Evolutionary conservation across 2,888 invertebrate species (phyloP).

Genomic region (Drosophila infuscata): DNA sequence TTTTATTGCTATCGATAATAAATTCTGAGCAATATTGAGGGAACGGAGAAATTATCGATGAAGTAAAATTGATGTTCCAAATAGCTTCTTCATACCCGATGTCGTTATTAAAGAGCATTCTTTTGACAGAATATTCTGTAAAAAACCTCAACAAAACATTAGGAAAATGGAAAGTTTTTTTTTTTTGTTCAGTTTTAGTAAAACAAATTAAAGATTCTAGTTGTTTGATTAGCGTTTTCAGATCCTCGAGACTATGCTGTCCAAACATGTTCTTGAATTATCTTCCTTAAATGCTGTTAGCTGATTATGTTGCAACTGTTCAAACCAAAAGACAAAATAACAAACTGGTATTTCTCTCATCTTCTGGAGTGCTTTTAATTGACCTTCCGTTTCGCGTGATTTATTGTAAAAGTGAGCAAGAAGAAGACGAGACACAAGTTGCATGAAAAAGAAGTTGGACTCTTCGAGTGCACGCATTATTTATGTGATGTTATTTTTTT

Average conservation of each 20-base stretch:
- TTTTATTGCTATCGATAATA: neutral
- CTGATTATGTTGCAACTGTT: slow-evolving; percentile 52
- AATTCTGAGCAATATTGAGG: neutral
- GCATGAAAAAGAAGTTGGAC: slow-evolving; percentile 26
- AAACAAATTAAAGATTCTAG: neutral
- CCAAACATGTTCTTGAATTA: neutral
- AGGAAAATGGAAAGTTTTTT: neutral
- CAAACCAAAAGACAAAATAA: slow-evolving; percentile 9
- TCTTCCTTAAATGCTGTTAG: slow-evolving; percentile 4
- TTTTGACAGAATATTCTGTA: neutral
- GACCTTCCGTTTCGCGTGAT: slow-evolving; percentile 70
- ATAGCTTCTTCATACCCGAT: neutral
- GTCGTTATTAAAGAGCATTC: neutral
- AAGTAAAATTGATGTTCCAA: neutral
- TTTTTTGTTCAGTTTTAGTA: neutral
- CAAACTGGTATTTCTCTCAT: slow-evolving; percentile 19
- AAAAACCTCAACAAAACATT: neutral
- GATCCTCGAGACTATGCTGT: neutral
- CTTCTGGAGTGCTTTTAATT: slow-evolving; percentile 63
- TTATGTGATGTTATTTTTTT: slow-evolving; percentile 76
- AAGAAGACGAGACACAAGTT: slow-evolving; percentile 33
- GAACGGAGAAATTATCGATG: neutral
- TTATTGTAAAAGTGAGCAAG: slow-evolving; percentile 66
- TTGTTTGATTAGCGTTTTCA: neutral
- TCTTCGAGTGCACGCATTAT: slow-evolving; percentile 53